Conservation (phyloP, 2,113 vertebrate genomes). For the Bombycilla garrulus region DNA sequence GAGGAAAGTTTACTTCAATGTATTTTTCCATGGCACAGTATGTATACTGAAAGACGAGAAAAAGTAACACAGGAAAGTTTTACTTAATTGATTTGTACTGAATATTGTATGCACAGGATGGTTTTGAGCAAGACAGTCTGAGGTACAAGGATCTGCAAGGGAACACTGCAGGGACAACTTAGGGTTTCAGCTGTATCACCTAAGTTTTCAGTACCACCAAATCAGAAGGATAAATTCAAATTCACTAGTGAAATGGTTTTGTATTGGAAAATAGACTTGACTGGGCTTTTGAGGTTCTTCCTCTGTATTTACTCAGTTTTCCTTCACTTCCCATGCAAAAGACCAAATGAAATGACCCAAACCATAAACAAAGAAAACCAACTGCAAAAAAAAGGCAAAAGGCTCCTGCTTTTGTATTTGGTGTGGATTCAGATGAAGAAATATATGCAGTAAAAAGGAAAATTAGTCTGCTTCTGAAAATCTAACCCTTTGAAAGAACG, state of each 20-base stretch:
- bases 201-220: background rate
- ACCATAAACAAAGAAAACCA: background rate
- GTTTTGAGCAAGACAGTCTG: background rate
- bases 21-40: background rate
- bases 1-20: background rate
- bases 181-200: background rate
- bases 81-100: background rate
- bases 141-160: background rate
- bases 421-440: background rate
- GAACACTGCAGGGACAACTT: background rate
- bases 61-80: background rate
- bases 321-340: background rate
- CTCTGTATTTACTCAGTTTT: background rate
- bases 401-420: background rate
- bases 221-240: background rate
- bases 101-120: background rate
- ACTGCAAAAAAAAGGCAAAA: background rate
- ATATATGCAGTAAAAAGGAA: background rate
- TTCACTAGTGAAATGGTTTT: background rate
- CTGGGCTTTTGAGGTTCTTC: background rate
- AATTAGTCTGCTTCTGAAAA: background rate
- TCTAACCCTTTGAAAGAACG: background rate
- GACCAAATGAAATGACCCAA: background rate
- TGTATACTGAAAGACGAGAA: background rate
- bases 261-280: background rate